Evolutionary conservation across 1,140 invertebrate genomes (phyloP), one percentile per base, ranked within the genome.

Genomic region (Drosophila parvula): DNA sequence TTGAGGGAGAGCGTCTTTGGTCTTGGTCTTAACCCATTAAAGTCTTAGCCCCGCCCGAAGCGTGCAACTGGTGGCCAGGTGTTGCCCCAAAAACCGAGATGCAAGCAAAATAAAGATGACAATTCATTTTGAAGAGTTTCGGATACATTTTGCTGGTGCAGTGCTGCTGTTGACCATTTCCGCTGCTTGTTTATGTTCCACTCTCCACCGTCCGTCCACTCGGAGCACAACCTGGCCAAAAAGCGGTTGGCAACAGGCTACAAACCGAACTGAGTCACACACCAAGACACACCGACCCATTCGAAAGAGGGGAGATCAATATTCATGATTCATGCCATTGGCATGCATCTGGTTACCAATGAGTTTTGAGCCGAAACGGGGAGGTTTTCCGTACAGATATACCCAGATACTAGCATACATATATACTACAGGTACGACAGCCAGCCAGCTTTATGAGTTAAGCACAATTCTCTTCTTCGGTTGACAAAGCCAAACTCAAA

Each of bases 311-410:
- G 71, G 71, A 75, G 51, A 57, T 75, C 71, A 75, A 75, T 75
- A 75, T 75, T 75, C 81, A 80, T 83, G 80, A 83, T 80, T 83
- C 80, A 83, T 84, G 71, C 47, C 60, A 84, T 62, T 79, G 80
- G 80, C 64, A 82, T 84, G 80, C 69, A 73, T 73, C 68, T 73
- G 69, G 65, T 59, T 59, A 59, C 65, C 67, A 71, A 73, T 71
- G 67, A 56, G 68, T 61, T 69, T 55, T 60, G 32, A 41, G 22
- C 22, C 38, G n/a, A 45, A 3, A 30, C 3, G 14, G n/a, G 1
- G 14, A 34, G 38, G 16, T 34, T 45, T 34, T 32, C 11, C 32
- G 14, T 12, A 10, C 28, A 27, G 56, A 22, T 43, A 64, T 28
- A 40, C 14, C 14, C 14, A 57, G 18, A 41, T 28, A 57, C 40